Evolutionary conservation across 35 echinoderm and acorn worm species (phyloP), one percentile per base, ranked within the genome.

Genomic region (Ptychodera flava): DNA sequence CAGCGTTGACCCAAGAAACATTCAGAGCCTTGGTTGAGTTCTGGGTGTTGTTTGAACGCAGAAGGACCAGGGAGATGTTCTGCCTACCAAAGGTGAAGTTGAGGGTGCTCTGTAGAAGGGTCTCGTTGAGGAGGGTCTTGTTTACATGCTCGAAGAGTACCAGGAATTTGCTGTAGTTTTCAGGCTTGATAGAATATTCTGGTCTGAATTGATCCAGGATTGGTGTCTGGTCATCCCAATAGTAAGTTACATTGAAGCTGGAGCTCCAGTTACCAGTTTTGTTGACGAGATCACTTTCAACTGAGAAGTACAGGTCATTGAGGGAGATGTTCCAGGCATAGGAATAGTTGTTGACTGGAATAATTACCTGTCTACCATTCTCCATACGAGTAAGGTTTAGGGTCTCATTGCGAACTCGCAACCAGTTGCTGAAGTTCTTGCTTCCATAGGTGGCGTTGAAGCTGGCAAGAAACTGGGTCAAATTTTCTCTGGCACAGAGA

Each of bases 141-240:
- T 64, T 64, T 6, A 64, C 45, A 64, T 64, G 45, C 30, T 91
- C 78, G 31, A 87, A 0, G 34, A 83, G 34, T 31, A 79, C 82
- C 35, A 80, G 87, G 22, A 33, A 10, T 33, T 30, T 76, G 85
- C 78, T 87, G 90, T 92, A 99, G 29, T 99, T 99, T 38, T 90
- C 89, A 14, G 85, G 90, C 52, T 94, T 92, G 92, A 99, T 99
- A 53, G 28, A 28, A 77, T 99, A 99, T n/a, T 78, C 86, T 35
- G 85, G 45, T 22, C 45, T 90, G 32, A 87, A 82, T 12, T 90
- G 93, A 81, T 83, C 94, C n/a, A 91, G 37, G 28, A 99, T 31
- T 14, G 96, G 92, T 38, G 96, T 99, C 86, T 99, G 90, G 86
- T 90, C 79, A 78, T 99, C 96, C 96, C 96, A 99, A 84, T 99